Conservation (phyloP, 2,888 invertebrate species). For the Apantesis nais region DNA sequence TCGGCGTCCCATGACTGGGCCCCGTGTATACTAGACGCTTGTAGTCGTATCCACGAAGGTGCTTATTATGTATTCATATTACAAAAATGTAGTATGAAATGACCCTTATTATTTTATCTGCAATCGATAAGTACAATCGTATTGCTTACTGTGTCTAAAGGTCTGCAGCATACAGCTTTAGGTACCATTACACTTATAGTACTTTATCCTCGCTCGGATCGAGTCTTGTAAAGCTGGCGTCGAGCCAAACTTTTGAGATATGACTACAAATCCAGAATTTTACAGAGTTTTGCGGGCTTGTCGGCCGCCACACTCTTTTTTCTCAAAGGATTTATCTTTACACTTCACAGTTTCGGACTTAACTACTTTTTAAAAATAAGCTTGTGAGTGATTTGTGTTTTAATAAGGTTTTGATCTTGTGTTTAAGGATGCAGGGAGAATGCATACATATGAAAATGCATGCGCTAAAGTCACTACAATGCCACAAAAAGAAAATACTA, state of each 20-base stretch:
- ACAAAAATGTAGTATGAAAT: background rate
- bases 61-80: too few species aligned
- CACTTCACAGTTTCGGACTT: slow-evolving; percentile 34
- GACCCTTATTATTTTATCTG: background rate
- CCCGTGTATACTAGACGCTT: too few species aligned
- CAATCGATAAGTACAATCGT: background rate
- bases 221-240: slow-evolving; percentile 39
- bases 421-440: background rate
- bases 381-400: slow-evolving; percentile 26
- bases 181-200: slow-evolving; percentile 1
- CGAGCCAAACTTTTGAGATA: slow-evolving; percentile 52
- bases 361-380: slow-evolving; percentile 22
- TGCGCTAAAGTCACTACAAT: too few species aligned
- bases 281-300: slow-evolving; percentile 45
- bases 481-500: too few species aligned
- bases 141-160: background rate
- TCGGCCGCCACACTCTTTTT: slow-evolving; percentile 31
- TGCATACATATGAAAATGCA: too few species aligned
- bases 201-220: slow-evolving; percentile 9
- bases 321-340: slow-evolving; percentile 48
- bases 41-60: too few species aligned
- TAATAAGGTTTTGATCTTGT: slow-evolving; percentile 9
- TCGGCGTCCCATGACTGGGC: too few species aligned
- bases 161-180: background rate
- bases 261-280: slow-evolving; percentile 44